phyloP scores from a whole-genome alignment of 2,888 invertebrate species.

The Tachystola acroxantha region DNA sequence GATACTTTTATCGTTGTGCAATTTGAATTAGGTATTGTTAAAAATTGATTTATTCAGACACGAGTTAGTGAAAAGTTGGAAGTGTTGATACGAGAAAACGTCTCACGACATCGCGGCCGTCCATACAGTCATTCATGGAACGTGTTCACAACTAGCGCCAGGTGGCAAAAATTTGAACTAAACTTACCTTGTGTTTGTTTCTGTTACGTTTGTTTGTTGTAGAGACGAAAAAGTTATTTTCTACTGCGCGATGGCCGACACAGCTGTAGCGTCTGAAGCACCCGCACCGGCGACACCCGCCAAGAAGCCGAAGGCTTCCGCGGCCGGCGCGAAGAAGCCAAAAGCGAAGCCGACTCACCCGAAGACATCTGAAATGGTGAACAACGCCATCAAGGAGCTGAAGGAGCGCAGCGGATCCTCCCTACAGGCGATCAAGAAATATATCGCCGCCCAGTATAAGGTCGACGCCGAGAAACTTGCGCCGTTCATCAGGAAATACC shows the following conservation, averaged over 20 bases:
- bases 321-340: constrained; percentile 24
- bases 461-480: constrained; percentile 77
- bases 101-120: background rate
- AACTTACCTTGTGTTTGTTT: too few relatives aligned
- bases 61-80: too few relatives aligned
- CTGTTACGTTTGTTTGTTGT: background rate
- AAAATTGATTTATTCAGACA: too few relatives aligned
- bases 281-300: constrained; percentile 19
- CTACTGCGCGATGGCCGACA: constrained; percentile 35
- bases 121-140: background rate
- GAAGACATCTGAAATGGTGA: constrained; percentile 70
- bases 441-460: constrained; percentile 77
- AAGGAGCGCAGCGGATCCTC: constrained; percentile 80
- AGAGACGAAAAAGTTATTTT: background rate
- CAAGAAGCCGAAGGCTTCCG: constrained; percentile 17
- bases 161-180: too few relatives aligned
- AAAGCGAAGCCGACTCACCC: constrained; percentile 44
- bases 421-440: constrained; percentile 79
- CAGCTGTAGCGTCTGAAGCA: constrained; percentile 34
- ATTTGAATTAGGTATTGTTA: too few relatives aligned
- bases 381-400: constrained; percentile 68
- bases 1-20: too few relatives aligned
- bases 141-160: too few relatives aligned
- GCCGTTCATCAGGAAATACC: constrained; percentile 77
- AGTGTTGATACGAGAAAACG: too few relatives aligned